These are phyloP conservation scores for Dendrolimus kikuchii DNA, from an alignment of 1,140 invertebrate species.

Conservation along the genomic window DNA sequence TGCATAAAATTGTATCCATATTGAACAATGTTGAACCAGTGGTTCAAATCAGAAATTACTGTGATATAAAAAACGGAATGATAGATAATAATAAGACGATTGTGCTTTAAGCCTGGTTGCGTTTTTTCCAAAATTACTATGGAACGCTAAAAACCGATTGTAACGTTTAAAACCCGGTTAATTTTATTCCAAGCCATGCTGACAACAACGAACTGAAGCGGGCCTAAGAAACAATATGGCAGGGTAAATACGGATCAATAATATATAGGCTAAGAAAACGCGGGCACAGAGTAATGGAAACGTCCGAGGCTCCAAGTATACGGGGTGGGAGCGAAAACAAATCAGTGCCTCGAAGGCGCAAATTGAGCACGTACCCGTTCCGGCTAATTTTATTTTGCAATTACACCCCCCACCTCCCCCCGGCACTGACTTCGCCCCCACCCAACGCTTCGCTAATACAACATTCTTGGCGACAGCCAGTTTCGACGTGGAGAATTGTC, in stretches of 20 bases:
- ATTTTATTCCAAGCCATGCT: too few species aligned
- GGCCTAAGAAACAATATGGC: slow-evolving; percentile 45
- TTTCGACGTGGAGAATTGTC: slow-evolving; percentile 30
- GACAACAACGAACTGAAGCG: slow-evolving; percentile 4
- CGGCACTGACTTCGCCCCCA: slow-evolving; percentile 14
- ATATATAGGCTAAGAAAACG: slow-evolving; percentile 62
- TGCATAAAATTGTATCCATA: too few species aligned
- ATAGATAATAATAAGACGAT: too few species aligned
- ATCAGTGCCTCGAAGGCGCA: slow-evolving; percentile 66
- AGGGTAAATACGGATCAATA: slow-evolving; percentile 52
- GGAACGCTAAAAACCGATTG: too few species aligned
- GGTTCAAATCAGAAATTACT: too few species aligned
- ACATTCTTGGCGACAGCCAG: slow-evolving; percentile 61
- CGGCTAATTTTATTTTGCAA: slow-evolving; percentile 72
- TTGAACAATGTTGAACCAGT: too few species aligned
- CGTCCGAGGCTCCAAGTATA: slow-evolving; percentile 27
- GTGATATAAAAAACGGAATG: too few species aligned
- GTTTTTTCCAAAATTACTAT: too few species aligned
- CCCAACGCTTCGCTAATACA: slow-evolving; percentile 44
- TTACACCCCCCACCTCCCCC: slow-evolving; percentile 49
- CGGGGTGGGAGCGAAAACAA: slow-evolving; percentile 61
- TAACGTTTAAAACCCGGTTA: too few species aligned
- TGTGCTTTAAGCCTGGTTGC: too few species aligned
- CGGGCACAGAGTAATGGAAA: slow-evolving; percentile 39
- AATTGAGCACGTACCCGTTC: slow-evolving; percentile 71